Base-by-base conservation (phyloP, 2,888 invertebrate genomes). In the Cryptocephalus moraei region DNA sequence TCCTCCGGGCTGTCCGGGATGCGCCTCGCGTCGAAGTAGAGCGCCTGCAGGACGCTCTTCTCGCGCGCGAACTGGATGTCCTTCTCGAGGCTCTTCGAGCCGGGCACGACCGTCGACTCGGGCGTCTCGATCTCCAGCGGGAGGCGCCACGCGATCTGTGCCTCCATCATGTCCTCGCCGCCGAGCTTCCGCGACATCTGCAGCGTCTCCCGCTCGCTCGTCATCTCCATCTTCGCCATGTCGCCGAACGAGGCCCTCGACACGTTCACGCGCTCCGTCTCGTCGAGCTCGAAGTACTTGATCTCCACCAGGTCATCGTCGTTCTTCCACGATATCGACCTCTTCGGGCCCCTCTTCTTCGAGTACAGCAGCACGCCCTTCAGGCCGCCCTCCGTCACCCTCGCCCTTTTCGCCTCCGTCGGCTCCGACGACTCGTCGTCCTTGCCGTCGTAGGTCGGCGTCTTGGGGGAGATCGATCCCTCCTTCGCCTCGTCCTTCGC, bases 221-320 rank as follows among this genome's bases (percentile, higher is more conserved):
- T 79, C 62, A 88, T 84, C 66, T 96, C 96, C 75, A 91, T 81
- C 66, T 88, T 82, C 65, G 91, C 91, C 86, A 92, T 86, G 62
- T 93, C 92, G 33, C 83, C 86, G 70, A 95, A 95, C 33, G 80
- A 87, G 22, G 22, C 22, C 70, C 85, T 91, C 3, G 85, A 92
- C 1, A 96, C 95, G 72, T 96, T 96, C 1, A 93, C 91, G 63
- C 96, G 79, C 72, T 97, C 96, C 11, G 88, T 93, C 72, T 94
- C 95, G 70, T 96, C 95, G 56, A 95, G 73, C 69, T 95, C 95
- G 69, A 97, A 96, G 71, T 82, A 94, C 60, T 86, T 83, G 48
- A 91, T 76, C 62, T 88, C 83, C 59, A 87, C 87, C 33, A 97
- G 73, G 55, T 86, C 81, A 8, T 78, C 71, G 49, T 92, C 91